phyloP scores from a whole-genome alignment of 2,113 vertebrate species.

The Odobenus rosmarus region DNA sequence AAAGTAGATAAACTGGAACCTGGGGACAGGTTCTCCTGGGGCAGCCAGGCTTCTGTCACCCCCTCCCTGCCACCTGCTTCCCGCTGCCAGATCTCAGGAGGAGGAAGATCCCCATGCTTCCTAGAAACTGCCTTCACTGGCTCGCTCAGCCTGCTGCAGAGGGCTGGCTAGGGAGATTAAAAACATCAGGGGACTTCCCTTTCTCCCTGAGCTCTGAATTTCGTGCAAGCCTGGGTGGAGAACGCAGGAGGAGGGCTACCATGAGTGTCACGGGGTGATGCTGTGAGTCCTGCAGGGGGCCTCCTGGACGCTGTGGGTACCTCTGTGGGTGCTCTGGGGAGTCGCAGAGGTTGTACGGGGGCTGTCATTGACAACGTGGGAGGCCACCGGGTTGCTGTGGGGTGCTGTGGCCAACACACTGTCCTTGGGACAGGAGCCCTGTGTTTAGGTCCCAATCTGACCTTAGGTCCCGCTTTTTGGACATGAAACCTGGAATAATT shows the following conservation, averaged over 20 bases:
- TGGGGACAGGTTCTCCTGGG: accelerated
- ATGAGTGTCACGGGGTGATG: accelerated
- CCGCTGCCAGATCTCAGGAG: background rate
- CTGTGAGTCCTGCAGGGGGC: background rate
- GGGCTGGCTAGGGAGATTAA: background rate
- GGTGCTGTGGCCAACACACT: background rate
- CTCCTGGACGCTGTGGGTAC: background rate
- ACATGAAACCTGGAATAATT: background rate
- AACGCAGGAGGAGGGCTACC: background rate
- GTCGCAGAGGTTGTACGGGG: accelerated
- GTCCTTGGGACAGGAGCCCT: background rate
- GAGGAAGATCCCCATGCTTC: background rate
- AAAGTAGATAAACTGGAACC: background rate
- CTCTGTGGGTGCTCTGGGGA: background rate
- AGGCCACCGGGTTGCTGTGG: accelerated
- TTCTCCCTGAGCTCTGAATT: background rate
- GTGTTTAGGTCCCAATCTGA: background rate
- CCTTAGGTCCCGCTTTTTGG: background rate
- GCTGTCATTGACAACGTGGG: background rate
- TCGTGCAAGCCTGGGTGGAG: background rate
- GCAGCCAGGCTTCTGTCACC: background rate
- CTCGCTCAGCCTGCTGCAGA: background rate
- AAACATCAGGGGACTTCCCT: too few relatives aligned
- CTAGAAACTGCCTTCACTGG: accelerated
- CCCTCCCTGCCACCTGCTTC: background rate